Evolutionary conservation across 2,797 vertebrate genomes (phyloP).

Genomic region (Scarus forsteni): DNA sequence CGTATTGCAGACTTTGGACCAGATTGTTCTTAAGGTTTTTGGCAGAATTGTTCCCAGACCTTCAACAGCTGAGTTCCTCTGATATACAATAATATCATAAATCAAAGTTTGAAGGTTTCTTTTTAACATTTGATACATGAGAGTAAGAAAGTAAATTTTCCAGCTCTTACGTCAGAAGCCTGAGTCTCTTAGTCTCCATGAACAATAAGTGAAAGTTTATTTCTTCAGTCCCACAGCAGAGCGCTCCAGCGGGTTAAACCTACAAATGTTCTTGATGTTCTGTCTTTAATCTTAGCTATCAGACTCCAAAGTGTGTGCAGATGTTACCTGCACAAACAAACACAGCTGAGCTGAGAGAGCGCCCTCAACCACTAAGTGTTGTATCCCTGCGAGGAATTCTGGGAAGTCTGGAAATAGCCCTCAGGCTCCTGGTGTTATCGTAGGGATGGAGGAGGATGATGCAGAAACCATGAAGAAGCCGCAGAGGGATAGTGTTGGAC

Average conservation of each 20-base stretch:
- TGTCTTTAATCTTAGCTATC: slow-evolving; percentile 68
- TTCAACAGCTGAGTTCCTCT: too few relatives aligned
- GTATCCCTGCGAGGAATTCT: slow-evolving; percentile 80
- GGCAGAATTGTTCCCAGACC: too few relatives aligned
- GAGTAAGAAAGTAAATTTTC: not conserved
- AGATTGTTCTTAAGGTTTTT: too few relatives aligned
- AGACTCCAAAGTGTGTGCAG: slow-evolving; percentile 52
- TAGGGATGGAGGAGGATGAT: slow-evolving; percentile 85
- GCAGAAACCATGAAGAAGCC: slow-evolving; percentile 80
- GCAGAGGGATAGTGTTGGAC: slow-evolving; percentile 76
- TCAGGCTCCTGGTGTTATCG: slow-evolving; percentile 82
- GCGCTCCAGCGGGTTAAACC: slow-evolving; percentile 32
- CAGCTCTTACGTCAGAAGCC: slow-evolving; percentile 21
- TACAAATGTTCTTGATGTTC: slow-evolving; percentile 54
- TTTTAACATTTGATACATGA: not conserved
- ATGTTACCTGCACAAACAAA: slow-evolving; percentile 79
- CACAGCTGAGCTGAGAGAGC: slow-evolving; percentile 69
- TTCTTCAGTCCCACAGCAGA: slow-evolving; percentile 40
- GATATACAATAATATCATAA: too few relatives aligned
- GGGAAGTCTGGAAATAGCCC: slow-evolving; percentile 86
- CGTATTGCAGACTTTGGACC: too few relatives aligned
- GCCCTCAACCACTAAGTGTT: slow-evolving; percentile 79
- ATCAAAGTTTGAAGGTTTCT: too few relatives aligned
- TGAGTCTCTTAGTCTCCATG: slow-evolving; percentile 17
- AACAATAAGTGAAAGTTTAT: slow-evolving; percentile 22